Percentiles rank a stretch among this genome's conserved stretches.
phyloP scores from a whole-genome alignment of 2,888 invertebrate genomes.

The Drosophila niveifrons region DNA sequence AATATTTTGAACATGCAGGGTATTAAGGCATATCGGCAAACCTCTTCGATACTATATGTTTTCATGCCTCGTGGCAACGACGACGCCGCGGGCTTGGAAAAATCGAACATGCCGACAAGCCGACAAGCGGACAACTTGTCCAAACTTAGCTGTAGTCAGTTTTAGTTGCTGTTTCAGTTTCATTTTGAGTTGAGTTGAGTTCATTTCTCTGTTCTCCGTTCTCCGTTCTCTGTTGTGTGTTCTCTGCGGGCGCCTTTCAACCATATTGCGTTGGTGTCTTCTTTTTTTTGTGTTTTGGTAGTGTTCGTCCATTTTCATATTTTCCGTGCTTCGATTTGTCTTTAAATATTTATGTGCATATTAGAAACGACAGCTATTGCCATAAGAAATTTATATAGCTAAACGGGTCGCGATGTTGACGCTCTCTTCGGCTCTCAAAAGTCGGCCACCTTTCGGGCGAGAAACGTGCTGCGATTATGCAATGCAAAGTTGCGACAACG shows the following conservation, averaged over 20 bases:
- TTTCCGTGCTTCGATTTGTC: slow-evolving; percentile 26
- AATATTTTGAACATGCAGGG: slow-evolving; percentile 3
- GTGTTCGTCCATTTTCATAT: not conserved
- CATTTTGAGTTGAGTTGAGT: slow-evolving; percentile 44
- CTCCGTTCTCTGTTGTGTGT: slow-evolving; percentile 13
- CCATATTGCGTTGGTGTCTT: slow-evolving; percentile 33
- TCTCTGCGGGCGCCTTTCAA: slow-evolving; percentile 41
- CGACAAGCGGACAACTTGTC: slow-evolving; percentile 64
- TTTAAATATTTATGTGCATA: slow-evolving; percentile 60
- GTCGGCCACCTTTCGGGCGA: slow-evolving; percentile 10
- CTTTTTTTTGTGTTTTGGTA: not conserved
- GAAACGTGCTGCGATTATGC: slow-evolving; percentile 44
- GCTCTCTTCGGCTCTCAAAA: slow-evolving; percentile 20
- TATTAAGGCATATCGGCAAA: slow-evolving; percentile 10
- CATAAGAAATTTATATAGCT: slow-evolving; percentile 20
- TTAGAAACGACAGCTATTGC: slow-evolving; percentile 25
- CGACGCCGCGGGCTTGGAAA: slow-evolving; percentile 62
- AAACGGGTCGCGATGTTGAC: slow-evolving; percentile 16
- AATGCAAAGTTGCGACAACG: slow-evolving; percentile 25
- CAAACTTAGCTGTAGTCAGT: slow-evolving; percentile 61
- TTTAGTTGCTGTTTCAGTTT: slow-evolving; percentile 21
- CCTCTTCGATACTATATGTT: slow-evolving; percentile 21
- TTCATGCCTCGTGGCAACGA: slow-evolving; percentile 38
- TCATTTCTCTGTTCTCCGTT: slow-evolving; percentile 44
- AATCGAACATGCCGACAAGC: slow-evolving; percentile 72